Conservation (phyloP, 1,140 invertebrate species). For the Cylas formicarius region DNA sequence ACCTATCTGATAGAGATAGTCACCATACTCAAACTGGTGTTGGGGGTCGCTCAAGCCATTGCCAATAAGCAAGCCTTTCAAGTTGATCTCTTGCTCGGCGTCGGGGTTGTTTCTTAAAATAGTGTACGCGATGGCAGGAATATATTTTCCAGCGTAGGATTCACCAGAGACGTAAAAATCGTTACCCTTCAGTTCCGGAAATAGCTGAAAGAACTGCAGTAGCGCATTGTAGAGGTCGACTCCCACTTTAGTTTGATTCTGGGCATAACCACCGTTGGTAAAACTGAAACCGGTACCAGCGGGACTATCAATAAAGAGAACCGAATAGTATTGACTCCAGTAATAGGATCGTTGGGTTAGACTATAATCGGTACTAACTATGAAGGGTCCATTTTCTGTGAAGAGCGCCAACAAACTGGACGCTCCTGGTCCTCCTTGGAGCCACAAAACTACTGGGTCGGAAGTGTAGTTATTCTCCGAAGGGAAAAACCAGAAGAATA, state of each 20-base stretch:
- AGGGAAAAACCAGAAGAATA: slow-evolving; percentile 74
- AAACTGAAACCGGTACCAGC: slow-evolving; percentile 74
- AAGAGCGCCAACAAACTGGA: slow-evolving; percentile 65
- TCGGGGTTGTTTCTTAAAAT: slow-evolving; percentile 61
- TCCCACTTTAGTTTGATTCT: slow-evolving; percentile 58
- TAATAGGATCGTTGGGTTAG: too few species aligned
- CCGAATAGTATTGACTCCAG: slow-evolving; percentile 49
- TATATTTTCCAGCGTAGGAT: slow-evolving; percentile 78
- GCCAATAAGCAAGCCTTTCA: slow-evolving; percentile 72
- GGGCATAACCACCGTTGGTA: slow-evolving; percentile 56
- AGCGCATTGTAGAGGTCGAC: slow-evolving; percentile 57
- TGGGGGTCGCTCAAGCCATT: slow-evolving; percentile 76
- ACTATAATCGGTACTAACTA: too few species aligned
- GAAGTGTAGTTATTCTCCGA: slow-evolving; percentile 43
- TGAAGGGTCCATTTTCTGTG: slow-evolving; percentile 58
- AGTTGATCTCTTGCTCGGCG: slow-evolving; percentile 54
- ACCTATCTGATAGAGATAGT: slow-evolving; percentile 69
- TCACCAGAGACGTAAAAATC: slow-evolving; percentile 73
- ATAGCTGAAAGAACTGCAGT: slow-evolving; percentile 64
- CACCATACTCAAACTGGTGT: slow-evolving; percentile 61
- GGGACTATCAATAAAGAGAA: slow-evolving; percentile 81
- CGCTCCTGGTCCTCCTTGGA: slow-evolving; percentile 68
- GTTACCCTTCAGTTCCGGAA: slow-evolving; percentile 57
- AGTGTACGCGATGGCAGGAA: slow-evolving; percentile 65
- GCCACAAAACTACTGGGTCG: slow-evolving; percentile 63